Conservation (phyloP, 2,113 vertebrate species). For the Odocoileus virginianus region DNA sequence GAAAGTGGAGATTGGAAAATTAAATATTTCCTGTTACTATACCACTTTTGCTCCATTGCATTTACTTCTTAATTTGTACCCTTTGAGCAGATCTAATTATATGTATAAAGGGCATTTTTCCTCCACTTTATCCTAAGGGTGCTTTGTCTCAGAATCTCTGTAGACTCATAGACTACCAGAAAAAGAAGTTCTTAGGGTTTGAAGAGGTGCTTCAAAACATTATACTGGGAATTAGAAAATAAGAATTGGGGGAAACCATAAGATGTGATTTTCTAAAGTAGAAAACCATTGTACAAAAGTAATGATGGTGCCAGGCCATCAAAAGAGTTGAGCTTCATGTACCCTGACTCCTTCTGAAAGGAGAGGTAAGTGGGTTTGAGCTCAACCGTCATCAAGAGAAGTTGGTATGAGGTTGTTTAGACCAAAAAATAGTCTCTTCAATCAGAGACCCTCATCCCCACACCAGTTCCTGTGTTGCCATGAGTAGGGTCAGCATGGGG, state of each 20-base stretch:
- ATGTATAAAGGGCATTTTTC: constrained; percentile 42
- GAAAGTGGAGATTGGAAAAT: constrained; percentile 87
- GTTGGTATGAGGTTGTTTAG: constrained; percentile 40
- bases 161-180: constrained; percentile 42
- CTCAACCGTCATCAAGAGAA: constrained; percentile 54
- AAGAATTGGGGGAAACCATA: background rate
- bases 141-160: constrained; percentile 31
- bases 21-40: constrained; percentile 84
- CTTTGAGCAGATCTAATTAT: background rate
- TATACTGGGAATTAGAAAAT: constrained; percentile 44
- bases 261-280: constrained; percentile 34
- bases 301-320: constrained; percentile 28
- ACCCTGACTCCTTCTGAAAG: constrained; percentile 67
- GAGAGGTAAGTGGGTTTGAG: constrained; percentile 70
- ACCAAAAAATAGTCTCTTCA: constrained; percentile 24
- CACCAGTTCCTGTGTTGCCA: background rate
- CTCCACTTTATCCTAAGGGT: constrained; percentile 48
- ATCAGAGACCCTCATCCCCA: background rate
- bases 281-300: constrained; percentile 18
- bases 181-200: constrained; percentile 29
- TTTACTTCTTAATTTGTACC: constrained; percentile 51
- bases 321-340: constrained; percentile 67
- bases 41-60: constrained; percentile 74
- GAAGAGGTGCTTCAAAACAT: constrained; percentile 22
- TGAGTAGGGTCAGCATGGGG: background rate